phyloP scores from a whole-genome alignment of 2,888 invertebrate species.

The Corythucha ciliata region DNA sequence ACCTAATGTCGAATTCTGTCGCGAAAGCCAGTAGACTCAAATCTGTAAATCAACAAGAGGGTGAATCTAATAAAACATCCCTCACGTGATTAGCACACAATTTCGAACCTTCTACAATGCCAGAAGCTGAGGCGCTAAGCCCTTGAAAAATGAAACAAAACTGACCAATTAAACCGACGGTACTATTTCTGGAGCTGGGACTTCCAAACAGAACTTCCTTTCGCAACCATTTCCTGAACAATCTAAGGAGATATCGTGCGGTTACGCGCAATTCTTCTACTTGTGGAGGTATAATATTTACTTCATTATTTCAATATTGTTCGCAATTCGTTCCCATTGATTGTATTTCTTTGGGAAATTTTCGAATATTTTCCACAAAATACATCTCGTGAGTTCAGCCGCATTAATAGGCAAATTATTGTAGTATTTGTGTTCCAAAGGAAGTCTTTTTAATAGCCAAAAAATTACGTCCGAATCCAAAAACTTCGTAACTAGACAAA shows the following conservation, averaged over 20 bases:
- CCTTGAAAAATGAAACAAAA: conserved; percentile 9
- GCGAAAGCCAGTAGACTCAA: conserved; percentile 22
- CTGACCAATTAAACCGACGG: conserved; percentile 20
- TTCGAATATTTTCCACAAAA: conserved; percentile 15
- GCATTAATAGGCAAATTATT: not conserved
- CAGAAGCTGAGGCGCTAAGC: conserved; percentile 13
- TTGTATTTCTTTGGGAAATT: not conserved
- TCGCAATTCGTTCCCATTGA: not conserved
- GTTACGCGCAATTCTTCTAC: too few relatives aligned
- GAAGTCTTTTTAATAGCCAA: conserved; percentile 17
- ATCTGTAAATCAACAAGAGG: conserved; percentile 16
- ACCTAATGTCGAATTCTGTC: conserved; percentile 18
- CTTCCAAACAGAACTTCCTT: conserved; percentile 22
- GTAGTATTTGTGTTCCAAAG: not conserved
- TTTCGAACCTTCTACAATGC: conserved; percentile 23
- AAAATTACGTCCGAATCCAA: conserved; percentile 11
- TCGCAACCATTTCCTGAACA: conserved; percentile 24
- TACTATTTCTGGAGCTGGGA: conserved; percentile 17
- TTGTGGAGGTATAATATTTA: too few relatives aligned
- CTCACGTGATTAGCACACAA: too few relatives aligned
- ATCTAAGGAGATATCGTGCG: conserved; percentile 1
- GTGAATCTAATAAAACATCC: not conserved
- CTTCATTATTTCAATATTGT: too few relatives aligned
- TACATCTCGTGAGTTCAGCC: conserved; percentile 16
- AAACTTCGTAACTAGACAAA: conserved; percentile 8